Evolutionary conservation across 2,113 vertebrate species (phyloP), one percentile per base, ranked within the genome.

Genomic region (Haplochromis vanheusdeni): DNA sequence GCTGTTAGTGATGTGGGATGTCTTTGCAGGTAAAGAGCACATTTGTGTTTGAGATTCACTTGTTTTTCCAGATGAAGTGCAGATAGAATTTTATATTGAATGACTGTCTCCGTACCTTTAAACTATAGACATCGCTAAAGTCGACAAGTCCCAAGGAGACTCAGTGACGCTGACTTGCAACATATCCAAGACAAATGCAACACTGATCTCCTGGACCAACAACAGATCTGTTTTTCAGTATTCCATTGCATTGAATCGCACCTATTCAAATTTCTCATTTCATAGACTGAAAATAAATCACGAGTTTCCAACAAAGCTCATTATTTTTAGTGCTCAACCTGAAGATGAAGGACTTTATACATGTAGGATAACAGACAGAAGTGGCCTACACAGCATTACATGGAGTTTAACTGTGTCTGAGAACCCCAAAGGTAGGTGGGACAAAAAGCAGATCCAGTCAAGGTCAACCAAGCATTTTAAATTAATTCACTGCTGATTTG

Each of bases 351-450:
- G 93, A 87, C 35, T 87, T 31, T 93, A 93, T 35, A 52, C 0
- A 13, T 93, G 91, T 75, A 0, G 0, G 1, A 1, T 81, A 16
- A 2, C 0, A 55, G 1, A 0, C 1, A 0, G 0, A 1, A 0
- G 0, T 1, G 89, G 89, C 1, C 0, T 1, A 3, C 0, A 0
- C 1, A 6, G 0, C 7, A 11, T 9, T 2, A 2, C 1, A 9
- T 92, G 90, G 90, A 92, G 21, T 83, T 37, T 94, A 62, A 87
- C 51, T 1, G 77, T 93, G 35, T 26, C 54, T 23, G 54, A 55
- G 4, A 55, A 55, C 21, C n/a, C 11, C 2, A 4, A 7, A 26
- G 54, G 54, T 55, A 55, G 12, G 54, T 13, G 0, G 2, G 1
- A 23, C 11, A 55, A 26, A 55, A 55, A 55, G 6, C 21, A 55